Percentiles rank a stretch among this genome's conserved stretches.
Conservation (phyloP, 2,797 vertebrate species). For the Halcyon badia region DNA sequence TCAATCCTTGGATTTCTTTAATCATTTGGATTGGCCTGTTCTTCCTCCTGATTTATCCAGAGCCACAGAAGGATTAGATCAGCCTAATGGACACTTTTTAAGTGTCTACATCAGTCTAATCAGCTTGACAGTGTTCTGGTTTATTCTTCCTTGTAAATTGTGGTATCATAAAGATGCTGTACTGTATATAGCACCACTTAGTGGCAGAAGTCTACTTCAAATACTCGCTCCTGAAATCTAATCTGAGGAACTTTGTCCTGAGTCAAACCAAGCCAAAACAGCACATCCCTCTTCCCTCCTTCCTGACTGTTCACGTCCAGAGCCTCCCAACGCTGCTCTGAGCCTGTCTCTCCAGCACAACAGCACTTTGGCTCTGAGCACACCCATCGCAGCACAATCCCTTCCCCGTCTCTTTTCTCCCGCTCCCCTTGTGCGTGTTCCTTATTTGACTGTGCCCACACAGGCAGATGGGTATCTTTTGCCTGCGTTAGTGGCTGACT, state of each 20-base stretch:
- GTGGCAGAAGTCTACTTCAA: constrained; percentile 32
- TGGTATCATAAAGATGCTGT: background rate
- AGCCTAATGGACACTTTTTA: background rate
- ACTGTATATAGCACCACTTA: constrained; percentile 70
- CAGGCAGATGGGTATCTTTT: background rate
- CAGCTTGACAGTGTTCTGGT: background rate
- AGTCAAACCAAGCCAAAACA: background rate
- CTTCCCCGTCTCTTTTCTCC: background rate
- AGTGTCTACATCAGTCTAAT: background rate
- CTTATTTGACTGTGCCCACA: accelerated
- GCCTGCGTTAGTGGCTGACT: background rate
- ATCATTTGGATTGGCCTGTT: constrained; percentile 43
- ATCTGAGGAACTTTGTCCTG: accelerated
- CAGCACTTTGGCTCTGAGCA: background rate
- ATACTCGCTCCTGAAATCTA: background rate
- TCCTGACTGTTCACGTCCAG: background rate
- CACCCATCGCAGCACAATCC: accelerated
- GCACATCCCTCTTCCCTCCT: accelerated
- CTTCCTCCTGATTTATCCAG: background rate
- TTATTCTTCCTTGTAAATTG: background rate
- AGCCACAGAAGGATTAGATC: constrained; percentile 2
- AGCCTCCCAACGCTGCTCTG: accelerated
- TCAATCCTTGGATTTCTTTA: constrained; percentile 61
- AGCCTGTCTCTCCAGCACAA: background rate
- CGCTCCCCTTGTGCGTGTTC: accelerated